These are phyloP conservation scores for Magallana angulata DNA, from an alignment of 1,140 invertebrate genomes.

Conservation along the genomic window DNA sequence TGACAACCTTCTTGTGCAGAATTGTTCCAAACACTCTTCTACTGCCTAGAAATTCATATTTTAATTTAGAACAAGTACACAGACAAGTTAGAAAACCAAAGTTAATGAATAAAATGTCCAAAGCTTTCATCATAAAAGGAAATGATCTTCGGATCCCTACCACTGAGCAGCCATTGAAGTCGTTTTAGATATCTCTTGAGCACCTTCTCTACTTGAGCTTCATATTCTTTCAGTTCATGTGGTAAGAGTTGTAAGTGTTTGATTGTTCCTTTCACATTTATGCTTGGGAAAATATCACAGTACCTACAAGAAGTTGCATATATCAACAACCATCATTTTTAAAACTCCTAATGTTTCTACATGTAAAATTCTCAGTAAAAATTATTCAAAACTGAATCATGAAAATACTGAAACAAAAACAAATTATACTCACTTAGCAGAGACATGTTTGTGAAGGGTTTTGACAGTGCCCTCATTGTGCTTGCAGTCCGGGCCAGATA, in stretches of 20 bases:
- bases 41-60: conserved; percentile 71
- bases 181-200: conserved; percentile 76
- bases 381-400: too few relatives aligned
- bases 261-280: conserved; percentile 78
- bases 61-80: too few relatives aligned
- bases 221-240: conserved; percentile 79
- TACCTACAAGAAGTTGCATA: conserved; percentile 65
- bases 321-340: too few relatives aligned
- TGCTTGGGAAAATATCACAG: conserved; percentile 78
- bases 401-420: too few relatives aligned
- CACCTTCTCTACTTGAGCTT: conserved; percentile 74
- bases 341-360: too few relatives aligned
- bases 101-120: neutral
- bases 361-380: too few relatives aligned
- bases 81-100: too few relatives aligned
- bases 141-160: conserved; percentile 58
- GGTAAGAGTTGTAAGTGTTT: conserved; percentile 78
- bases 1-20: conserved; percentile 74
- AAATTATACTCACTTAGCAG: conserved; percentile 77
- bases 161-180: conserved; percentile 79
- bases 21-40: conserved; percentile 78
- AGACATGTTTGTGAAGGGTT: conserved; percentile 74
- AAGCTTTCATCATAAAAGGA: neutral
- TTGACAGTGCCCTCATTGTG: conserved; percentile 77
- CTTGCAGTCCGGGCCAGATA: conserved; percentile 78